A percentile compares a stretch with the other conserved stretches of the same genome.
These are phyloP conservation scores for Lottia scabra DNA, from an alignment of 2,888 invertebrate genomes.

Conservation along the genomic window DNA sequence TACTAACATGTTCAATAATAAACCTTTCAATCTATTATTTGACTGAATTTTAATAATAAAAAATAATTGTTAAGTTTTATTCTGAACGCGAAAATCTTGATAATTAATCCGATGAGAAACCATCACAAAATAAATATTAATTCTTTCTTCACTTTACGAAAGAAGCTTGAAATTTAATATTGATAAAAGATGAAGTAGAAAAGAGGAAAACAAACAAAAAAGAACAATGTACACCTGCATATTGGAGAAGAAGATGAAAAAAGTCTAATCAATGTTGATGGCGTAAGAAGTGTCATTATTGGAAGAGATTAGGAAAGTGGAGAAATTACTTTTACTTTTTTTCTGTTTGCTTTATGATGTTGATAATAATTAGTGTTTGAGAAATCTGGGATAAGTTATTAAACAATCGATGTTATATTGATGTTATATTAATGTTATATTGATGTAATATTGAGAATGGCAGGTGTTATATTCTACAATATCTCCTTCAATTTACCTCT, in stretches of 20 bases:
- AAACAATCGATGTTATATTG: background rate
- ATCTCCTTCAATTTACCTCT: too few relatives aligned
- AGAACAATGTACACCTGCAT: background rate
- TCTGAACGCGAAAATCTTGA: too few relatives aligned
- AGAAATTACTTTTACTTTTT: background rate
- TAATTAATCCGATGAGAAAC: too few relatives aligned
- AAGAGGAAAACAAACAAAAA: background rate
- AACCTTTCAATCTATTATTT: too few relatives aligned
- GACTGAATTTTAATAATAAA: too few relatives aligned
- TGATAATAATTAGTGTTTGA: background rate
- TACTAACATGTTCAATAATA: too few relatives aligned
- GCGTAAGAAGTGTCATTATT: background rate
- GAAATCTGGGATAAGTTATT: background rate
- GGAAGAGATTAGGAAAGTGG: background rate
- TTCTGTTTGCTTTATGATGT: background rate
- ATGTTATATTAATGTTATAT: background rate
- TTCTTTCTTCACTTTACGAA: background rate
- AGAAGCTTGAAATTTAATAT: background rate
- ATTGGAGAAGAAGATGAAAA: background rate
- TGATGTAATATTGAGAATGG: too few relatives aligned
- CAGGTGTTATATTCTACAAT: too few relatives aligned
- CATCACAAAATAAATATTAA: background rate
- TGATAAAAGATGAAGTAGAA: background rate
- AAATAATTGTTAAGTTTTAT: too few relatives aligned
- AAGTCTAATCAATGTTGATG: background rate